These are phyloP conservation scores for Sycophaga agraensis DNA, from an alignment of 1,140 invertebrate genomes.

Conservation along the genomic window DNA sequence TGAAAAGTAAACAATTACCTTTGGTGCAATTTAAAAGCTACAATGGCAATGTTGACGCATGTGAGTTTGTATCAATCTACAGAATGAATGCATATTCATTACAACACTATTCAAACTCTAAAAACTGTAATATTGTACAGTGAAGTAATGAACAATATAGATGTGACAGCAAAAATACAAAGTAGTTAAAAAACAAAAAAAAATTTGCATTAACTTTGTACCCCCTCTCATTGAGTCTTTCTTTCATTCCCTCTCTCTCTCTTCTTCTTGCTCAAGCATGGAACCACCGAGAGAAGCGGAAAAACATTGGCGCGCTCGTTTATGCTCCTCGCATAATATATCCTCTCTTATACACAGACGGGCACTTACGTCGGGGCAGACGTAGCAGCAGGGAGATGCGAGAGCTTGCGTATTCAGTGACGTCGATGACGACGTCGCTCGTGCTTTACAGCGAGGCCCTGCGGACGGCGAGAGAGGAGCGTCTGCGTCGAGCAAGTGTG, in stretches of 20 bases:
- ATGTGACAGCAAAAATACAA: too few species aligned
- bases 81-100: too few species aligned
- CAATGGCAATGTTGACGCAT: too few species aligned
- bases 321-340: neutral
- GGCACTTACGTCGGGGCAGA: neutral
- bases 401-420: neutral
- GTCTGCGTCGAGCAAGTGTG: constrained; percentile 18
- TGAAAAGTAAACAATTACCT: too few species aligned
- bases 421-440: constrained; percentile 2
- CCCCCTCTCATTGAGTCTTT: neutral
- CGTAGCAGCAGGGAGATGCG: neutral
- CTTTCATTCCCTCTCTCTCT: neutral
- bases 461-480: neutral
- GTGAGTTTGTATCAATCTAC: too few species aligned
- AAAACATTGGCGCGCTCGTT: constrained; percentile 3
- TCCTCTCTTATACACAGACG: neutral
- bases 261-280: neutral
- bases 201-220: constrained; percentile 1
- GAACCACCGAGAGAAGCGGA: constrained; percentile 11
- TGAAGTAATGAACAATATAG: too few species aligned
- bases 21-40: too few species aligned
- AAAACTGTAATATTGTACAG: too few species aligned
- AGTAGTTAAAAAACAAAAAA: neutral
- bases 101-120: too few species aligned
- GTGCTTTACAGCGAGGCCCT: neutral